Evolutionary conservation across 2,888 invertebrate genomes (phyloP).

Genomic region (Amblyteles armatorius): DNA sequence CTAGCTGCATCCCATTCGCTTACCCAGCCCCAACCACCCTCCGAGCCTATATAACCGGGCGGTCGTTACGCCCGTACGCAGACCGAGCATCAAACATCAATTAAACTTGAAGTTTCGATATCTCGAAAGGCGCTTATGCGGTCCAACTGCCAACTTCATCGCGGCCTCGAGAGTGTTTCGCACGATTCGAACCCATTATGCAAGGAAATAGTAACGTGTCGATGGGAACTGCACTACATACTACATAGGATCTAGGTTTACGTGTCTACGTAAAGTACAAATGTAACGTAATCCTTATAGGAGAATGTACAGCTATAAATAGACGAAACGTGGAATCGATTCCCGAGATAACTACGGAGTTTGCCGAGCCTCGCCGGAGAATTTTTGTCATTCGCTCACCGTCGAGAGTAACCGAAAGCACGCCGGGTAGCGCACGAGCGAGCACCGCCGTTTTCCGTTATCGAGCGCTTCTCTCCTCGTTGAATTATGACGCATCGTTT

Average conservation of each 20-base stretch:
- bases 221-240: neutral
- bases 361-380: constrained; percentile 25
- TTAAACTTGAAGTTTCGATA: constrained; percentile 65
- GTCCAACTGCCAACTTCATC: constrained; percentile 34
- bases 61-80: constrained; percentile 35
- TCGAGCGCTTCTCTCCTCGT: constrained; percentile 57
- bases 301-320: neutral
- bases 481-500: constrained; percentile 63
- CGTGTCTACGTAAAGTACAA: constrained; percentile 9
- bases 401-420: constrained; percentile 39
- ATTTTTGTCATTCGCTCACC: constrained; percentile 52
- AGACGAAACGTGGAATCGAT: constrained; percentile 15
- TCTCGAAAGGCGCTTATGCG: constrained; percentile 38
- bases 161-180: constrained; percentile 37
- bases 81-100: constrained; percentile 56
- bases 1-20: neutral
- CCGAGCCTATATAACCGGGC: constrained; percentile 2
- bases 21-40: neutral
- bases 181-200: constrained; percentile 30
- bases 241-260: neutral
- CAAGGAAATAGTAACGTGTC: neutral
- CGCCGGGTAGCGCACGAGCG: constrained; percentile 17
- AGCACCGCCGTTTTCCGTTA: constrained; percentile 16
- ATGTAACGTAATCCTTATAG: neutral
- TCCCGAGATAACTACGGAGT: constrained; percentile 31